Evolutionary conservation across 1,140 invertebrate genomes (phyloP).

Genomic region (Popillia japonica): DNA sequence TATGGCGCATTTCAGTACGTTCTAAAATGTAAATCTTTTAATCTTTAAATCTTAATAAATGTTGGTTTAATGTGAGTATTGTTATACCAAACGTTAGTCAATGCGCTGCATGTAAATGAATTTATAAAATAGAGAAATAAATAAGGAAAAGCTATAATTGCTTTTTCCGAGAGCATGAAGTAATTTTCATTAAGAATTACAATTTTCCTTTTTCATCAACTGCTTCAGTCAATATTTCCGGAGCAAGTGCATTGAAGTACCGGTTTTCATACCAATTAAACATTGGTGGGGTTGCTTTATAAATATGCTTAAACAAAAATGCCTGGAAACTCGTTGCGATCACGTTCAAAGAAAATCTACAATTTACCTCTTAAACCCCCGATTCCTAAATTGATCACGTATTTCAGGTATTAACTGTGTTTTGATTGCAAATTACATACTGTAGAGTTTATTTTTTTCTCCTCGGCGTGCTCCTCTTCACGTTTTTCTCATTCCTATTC

Average conservation of each 20-base stretch:
- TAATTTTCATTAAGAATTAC: not conserved
- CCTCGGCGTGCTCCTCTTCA: not conserved
- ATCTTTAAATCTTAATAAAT: too few species aligned
- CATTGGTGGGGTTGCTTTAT: not conserved
- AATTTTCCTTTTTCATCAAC: not conserved
- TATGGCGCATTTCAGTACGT: too few species aligned
- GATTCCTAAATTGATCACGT: constrained; percentile 26
- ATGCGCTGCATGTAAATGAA: too few species aligned
- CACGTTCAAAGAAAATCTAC: constrained; percentile 34
- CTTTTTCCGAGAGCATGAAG: too few species aligned
- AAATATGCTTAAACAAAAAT: constrained; percentile 26
- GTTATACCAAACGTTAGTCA: too few species aligned
- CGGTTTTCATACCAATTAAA: constrained; percentile 8
- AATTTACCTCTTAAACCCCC: constrained; percentile 11
- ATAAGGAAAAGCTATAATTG: too few species aligned
- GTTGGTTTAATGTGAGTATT: too few species aligned
- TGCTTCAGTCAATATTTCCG: not conserved
- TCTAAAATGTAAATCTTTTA: too few species aligned
- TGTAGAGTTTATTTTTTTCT: not conserved
- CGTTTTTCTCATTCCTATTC: not conserved
- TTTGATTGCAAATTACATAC: constrained; percentile 24
- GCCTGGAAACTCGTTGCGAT: constrained; percentile 9
- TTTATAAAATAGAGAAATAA: too few species aligned
- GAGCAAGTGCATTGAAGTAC: not conserved
- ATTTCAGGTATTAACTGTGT: constrained; percentile 19